Percentiles rank a stretch among this genome's conserved stretches.
Conservation (phyloP, 2,113 vertebrate genomes). For the Anolis carolinensis region DNA sequence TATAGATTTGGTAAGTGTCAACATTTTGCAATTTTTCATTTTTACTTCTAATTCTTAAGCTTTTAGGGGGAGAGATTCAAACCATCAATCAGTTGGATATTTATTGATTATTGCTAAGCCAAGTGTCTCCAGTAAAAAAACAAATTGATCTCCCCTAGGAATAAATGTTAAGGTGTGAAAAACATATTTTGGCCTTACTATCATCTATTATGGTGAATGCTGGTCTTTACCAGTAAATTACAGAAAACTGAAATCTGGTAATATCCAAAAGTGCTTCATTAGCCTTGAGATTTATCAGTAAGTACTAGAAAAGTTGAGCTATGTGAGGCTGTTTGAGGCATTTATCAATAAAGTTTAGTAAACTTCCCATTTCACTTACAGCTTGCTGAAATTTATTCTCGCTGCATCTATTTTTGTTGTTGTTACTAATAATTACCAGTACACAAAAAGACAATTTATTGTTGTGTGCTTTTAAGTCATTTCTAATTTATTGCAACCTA, state of each 20-base stretch:
- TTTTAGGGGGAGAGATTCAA: not conserved
- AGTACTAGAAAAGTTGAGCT: not conserved
- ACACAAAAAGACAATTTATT: no score
- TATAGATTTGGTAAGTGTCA: not conserved
- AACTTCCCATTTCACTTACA: no score
- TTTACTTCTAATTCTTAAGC: not conserved
- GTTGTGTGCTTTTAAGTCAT: no score
- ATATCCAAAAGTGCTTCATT: not conserved
- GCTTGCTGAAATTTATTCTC: not conserved
- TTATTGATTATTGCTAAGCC: not conserved
- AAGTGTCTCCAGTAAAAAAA: not conserved
- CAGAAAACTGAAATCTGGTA: not conserved
- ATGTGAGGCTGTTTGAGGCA: not conserved
- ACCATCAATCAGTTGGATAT: not conserved
- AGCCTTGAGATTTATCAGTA: not conserved
- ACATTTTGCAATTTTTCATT: not conserved
- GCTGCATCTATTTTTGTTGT: not conserved
- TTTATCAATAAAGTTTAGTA: not conserved
- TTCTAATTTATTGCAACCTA: no score
- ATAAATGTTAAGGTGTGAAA: not conserved
- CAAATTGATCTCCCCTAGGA: not conserved
- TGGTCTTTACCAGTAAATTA: not conserved
- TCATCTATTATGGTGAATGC: not conserved
- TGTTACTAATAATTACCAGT: no score
- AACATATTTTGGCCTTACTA: not conserved